phyloP scores from a whole-genome alignment of 92 coral and sea anemone species.

The Chrysogorgia sp. region DNA sequence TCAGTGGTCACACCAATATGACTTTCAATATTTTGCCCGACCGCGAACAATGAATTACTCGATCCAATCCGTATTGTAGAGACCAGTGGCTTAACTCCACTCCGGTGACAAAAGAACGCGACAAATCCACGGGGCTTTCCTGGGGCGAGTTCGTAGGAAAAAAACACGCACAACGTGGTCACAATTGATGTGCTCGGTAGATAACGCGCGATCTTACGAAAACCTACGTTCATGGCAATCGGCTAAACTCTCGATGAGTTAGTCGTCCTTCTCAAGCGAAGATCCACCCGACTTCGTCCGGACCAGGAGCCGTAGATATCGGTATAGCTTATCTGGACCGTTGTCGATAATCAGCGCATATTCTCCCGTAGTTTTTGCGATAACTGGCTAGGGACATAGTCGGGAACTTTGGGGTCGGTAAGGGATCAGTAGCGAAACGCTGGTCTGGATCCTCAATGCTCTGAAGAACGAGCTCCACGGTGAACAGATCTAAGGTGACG shows the following conservation, averaged over 20 bases:
- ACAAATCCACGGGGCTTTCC: too few relatives aligned
- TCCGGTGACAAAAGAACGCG: too few relatives aligned
- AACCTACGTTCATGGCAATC: conserved; percentile 89
- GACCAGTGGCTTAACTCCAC: too few relatives aligned
- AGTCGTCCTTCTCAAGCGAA: conserved; percentile 79
- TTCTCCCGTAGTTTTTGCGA: conserved; percentile 66
- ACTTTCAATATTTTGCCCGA: too few relatives aligned
- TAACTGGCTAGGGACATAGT: conserved; percentile 64
- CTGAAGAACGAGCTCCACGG: conserved; percentile 93
- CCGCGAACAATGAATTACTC: too few relatives aligned
- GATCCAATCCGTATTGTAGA: too few relatives aligned
- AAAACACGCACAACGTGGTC: too few relatives aligned
- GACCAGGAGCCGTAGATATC: conserved; percentile 80
- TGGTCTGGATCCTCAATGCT: conserved; percentile 87
- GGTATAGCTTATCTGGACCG: conserved; percentile 89
- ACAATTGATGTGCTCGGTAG: too few relatives aligned
- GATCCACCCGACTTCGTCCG: conserved; percentile 69
- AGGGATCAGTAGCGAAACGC: conserved; percentile 89
- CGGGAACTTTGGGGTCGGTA: conserved; percentile 81
- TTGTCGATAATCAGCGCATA: conserved; percentile 83
- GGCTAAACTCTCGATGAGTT: conserved; percentile 86
- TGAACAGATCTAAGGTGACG: conserved; percentile 78
- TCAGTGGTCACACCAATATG: too few relatives aligned
- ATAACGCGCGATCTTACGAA: too few relatives aligned
- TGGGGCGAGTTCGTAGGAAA: too few relatives aligned